Evolutionary conservation across 2,888 invertebrate species (phyloP).

Genomic region (Caenorhabditis becei): DNA sequence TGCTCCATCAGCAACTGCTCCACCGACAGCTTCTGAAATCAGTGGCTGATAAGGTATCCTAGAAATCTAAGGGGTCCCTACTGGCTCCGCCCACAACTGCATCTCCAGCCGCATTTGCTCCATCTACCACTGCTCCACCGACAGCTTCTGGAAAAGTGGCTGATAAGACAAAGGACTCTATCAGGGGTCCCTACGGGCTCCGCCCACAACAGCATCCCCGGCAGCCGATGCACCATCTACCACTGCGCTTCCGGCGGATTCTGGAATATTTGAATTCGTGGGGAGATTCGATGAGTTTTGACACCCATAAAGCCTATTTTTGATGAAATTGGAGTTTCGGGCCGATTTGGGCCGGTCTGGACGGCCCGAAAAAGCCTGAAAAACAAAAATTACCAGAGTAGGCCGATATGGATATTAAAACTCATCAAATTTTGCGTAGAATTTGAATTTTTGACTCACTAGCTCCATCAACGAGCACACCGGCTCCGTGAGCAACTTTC

Average conservation of each 20-base stretch:
- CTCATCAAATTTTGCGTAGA: neutral
- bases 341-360: neutral
- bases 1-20: constrained; percentile 48
- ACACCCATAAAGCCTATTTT: neutral
- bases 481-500: constrained; percentile 36
- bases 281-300: neutral
- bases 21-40: constrained; percentile 23
- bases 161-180: too few relatives aligned
- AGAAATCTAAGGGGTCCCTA: neutral
- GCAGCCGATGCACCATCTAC: constrained; percentile 39
- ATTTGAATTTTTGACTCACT: constrained; percentile 11
- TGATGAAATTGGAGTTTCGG: neutral
- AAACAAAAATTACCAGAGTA: neutral
- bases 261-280: constrained; percentile 1
- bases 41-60: neutral
- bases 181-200: constrained; percentile 20
- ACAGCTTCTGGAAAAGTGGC: constrained; percentile 1
- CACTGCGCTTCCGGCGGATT: constrained; percentile 45
- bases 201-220: constrained; percentile 46
- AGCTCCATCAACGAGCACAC: constrained; percentile 34
- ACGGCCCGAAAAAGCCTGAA: neutral
- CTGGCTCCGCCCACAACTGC: constrained; percentile 53
- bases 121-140: constrained; percentile 45
- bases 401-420: neutral
- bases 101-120: constrained; percentile 41